Conservation (phyloP, 2,888 invertebrate species). For the Apoderus coryli region DNA sequence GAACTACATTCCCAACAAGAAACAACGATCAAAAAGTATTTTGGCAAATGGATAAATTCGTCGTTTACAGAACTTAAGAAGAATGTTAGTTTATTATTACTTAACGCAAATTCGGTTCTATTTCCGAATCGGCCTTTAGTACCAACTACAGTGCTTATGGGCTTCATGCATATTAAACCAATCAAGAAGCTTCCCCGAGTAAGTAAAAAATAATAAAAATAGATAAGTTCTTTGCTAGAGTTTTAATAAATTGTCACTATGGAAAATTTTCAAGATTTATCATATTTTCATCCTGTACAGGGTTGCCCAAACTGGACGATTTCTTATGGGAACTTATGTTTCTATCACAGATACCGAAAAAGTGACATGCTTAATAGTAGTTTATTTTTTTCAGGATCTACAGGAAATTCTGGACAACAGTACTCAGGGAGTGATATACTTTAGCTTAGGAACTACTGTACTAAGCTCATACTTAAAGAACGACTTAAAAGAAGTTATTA, state of each 20-base stretch:
- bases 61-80: conserved; percentile 16
- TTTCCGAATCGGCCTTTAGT: conserved; percentile 16
- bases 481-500: conserved; percentile 10
- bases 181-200: conserved; percentile 23
- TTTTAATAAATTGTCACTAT: no score
- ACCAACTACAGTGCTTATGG: conserved; percentile 18
- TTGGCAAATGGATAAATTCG: no score
- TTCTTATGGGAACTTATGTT: no score
- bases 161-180: conserved; percentile 23
- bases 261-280: no score
- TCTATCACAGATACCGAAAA: no score
- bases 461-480: conserved; percentile 13
- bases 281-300: no score
- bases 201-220: conserved; percentile 13
- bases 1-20: no score
- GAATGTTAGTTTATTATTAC: conserved; percentile 18
- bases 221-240: background rate
- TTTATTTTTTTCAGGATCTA: conserved; percentile 13
- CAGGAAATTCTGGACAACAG: conserved; percentile 14
- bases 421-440: conserved; percentile 18
- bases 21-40: no score
- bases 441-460: conserved; percentile 19
- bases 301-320: no score
- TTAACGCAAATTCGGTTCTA: conserved; percentile 18
- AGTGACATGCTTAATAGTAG: no score